phyloP scores from a whole-genome alignment of 2,888 invertebrate genomes.

The Harpalus rubripes region DNA sequence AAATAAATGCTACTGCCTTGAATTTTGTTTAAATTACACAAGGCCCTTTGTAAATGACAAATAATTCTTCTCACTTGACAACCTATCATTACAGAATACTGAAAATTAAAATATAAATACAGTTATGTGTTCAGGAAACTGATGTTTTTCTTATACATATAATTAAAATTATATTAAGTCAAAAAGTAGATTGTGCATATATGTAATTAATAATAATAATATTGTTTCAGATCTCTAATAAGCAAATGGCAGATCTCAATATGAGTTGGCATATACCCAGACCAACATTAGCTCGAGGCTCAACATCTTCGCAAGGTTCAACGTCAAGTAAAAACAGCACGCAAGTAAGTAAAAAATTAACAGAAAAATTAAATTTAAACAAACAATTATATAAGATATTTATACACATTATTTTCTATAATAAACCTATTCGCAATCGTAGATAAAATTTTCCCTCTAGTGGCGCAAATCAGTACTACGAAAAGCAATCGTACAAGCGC shows the following conservation, averaged over 20 bases:
- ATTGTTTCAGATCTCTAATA: slow-evolving; percentile 73
- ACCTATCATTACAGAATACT: slow-evolving; percentile 1
- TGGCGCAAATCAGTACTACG: too few relatives aligned
- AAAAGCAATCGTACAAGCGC: too few relatives aligned
- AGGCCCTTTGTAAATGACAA: slow-evolving; percentile 18
- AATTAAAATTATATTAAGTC: not conserved
- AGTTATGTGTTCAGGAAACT: slow-evolving; percentile 4
- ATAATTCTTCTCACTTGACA: slow-evolving; percentile 19
- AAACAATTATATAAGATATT: not conserved
- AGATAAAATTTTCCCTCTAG: too few relatives aligned
- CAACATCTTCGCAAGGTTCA: slow-evolving; percentile 84
- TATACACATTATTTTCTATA: not conserved
- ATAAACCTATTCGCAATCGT: too few relatives aligned
- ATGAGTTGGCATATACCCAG: slow-evolving; percentile 90
- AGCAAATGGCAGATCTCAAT: slow-evolving; percentile 73
- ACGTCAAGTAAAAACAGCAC: slow-evolving; percentile 88
- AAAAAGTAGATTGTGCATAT: not conserved
- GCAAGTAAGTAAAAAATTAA: slow-evolving; percentile 81
- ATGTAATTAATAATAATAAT: not conserved
- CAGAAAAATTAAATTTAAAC: too few relatives aligned
- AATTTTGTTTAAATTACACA: slow-evolving; percentile 31
- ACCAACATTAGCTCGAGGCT: slow-evolving; percentile 85
- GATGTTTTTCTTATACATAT: not conserved
- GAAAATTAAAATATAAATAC: slow-evolving; percentile 8
- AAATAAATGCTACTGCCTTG: slow-evolving; percentile 35